phyloP scores from a whole-genome alignment of 2,888 invertebrate genomes.

The Geotrupes spiniger region DNA sequence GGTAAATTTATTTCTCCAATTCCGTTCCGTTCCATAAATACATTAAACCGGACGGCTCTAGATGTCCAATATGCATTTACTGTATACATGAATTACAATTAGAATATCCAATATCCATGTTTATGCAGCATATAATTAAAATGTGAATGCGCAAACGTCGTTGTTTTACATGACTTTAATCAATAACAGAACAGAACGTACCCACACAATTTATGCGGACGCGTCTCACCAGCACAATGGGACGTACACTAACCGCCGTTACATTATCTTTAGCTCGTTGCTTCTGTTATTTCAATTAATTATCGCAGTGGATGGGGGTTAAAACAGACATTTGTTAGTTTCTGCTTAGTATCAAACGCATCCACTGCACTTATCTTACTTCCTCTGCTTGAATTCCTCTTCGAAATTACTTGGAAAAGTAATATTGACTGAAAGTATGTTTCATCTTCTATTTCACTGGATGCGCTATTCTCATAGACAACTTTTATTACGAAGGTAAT shows the following conservation, averaged over 20 bases:
- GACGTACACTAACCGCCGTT: constrained; percentile 4
- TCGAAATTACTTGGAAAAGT: background rate
- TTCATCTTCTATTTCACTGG: too few species aligned
- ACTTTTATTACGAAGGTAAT: too few species aligned
- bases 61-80: constrained; percentile 30
- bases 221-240: constrained; percentile 3
- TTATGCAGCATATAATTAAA: constrained; percentile 27
- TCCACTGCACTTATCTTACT: background rate
- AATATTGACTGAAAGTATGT: background rate
- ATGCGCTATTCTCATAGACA: too few species aligned
- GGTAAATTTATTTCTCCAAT: constrained; percentile 20
- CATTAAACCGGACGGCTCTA: constrained; percentile 26
- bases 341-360: background rate
- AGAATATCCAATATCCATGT: constrained; percentile 29
- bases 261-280: constrained; percentile 7
- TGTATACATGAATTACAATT: constrained; percentile 31
- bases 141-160: constrained; percentile 15
- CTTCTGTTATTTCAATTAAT: constrained; percentile 7
- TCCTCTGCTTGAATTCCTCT: constrained; percentile 1
- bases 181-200: constrained; percentile 5
- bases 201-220: constrained; percentile 2
- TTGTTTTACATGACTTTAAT: constrained; percentile 7
- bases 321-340: constrained; percentile 6
- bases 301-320: background rate
- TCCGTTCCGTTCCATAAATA: constrained; percentile 25